Base-by-base conservation (phyloP, 2,113 vertebrate species). In the Syrmaticus mikado region DNA sequence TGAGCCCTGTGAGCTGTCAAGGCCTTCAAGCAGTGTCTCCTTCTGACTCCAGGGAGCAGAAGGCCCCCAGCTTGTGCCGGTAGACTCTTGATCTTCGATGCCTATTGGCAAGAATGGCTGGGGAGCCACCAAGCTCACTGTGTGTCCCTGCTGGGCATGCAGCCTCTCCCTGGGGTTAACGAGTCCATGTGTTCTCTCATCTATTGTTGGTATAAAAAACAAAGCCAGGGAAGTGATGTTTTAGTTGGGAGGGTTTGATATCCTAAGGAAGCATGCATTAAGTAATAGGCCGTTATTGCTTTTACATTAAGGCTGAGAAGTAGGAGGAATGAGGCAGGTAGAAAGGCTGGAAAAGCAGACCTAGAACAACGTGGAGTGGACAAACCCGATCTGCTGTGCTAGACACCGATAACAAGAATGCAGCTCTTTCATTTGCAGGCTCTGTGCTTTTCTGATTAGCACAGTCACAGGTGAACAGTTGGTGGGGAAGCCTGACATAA, bases 381-480 rank as follows among this genome's bases (percentile, higher is more conserved):
- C 80, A 80, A 68, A 87, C 41, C 0, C 0, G 68, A 91, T 96
- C 90, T 91, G 74, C 82, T 60, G 81, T 13, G 55, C 61, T 67
- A 88, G 73, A 60, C 85, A 38, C 50, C 66, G 85, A 88, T 78
- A 92, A 68, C 87, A 85, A 61, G 58, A 82, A 87, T 93, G 61
- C 55, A 72, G 77, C 62, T 96, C 70, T 95, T 92, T 91, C 61
- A 80, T 94, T 92, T 91, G 66, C 53, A 82, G 73, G 32, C 52
- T 70, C 62, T 67, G 65, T 62, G 62, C 74, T 92, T 92, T 89
- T 76, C 76, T 92, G 80, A 94, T 92, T 78, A 95, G 66, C 77
- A 82, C 22, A 90, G 67, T 68, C 45, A 77, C 48, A 70, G 62
- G 83, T 88, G 80, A 92, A 94, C 77, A 76, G 52, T 74, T 76